phyloP scores from a whole-genome alignment of 1,140 invertebrate species.

The honey bee (Apis mellifera) region Amel_HAv3.1 CM009939.2:4259501-4260000 shows the following conservation, averaged over 20 bases:
- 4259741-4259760: too few relatives aligned
- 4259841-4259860: too few relatives aligned
- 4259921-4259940: neutral
- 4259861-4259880: too few relatives aligned
- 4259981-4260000: neutral
- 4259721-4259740: too few relatives aligned
- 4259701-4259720: neutral
- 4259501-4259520: constrained; percentile 38
- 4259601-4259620: neutral
- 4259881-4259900: too few relatives aligned
- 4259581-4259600: constrained; percentile 22
- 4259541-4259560: constrained; percentile 46
- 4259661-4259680: neutral
- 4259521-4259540: constrained; percentile 45
- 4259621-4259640: neutral
- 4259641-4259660: neutral
- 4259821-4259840: too few relatives aligned
- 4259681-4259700: neutral
- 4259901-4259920: too few relatives aligned
- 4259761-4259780: too few relatives aligned
- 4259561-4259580: constrained; percentile 43
- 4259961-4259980: neutral
- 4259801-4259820: too few relatives aligned
- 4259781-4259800: too few relatives aligned
- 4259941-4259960: neutral